Evolutionary conservation across 2,797 vertebrate genomes (phyloP).

Genomic region (Crenuchus spilurus): DNA sequence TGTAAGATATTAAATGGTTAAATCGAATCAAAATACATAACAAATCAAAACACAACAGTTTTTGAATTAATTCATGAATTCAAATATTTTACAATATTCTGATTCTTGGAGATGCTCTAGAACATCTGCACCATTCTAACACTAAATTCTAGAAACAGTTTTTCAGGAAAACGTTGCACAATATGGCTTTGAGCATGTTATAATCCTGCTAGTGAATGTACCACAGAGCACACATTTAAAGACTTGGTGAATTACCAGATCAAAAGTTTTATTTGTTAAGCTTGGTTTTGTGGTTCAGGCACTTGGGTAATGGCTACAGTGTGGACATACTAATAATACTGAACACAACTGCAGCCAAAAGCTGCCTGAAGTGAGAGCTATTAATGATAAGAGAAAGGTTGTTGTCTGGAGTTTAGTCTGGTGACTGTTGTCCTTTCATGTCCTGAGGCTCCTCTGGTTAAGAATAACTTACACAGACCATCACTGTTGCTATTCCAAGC

Average conservation of each 20-base stretch:
- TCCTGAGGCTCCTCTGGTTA: slow-evolving; percentile 35
- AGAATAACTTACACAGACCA: slow-evolving; percentile 27
- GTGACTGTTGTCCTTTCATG: slow-evolving; percentile 15
- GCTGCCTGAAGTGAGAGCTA: not conserved
- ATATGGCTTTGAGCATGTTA: not conserved
- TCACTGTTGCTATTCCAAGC: slow-evolving; percentile 25
- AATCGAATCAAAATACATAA: too few species aligned
- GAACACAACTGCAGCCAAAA: not conserved
- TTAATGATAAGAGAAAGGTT: slow-evolving; percentile 7
- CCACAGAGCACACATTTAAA: not conserved
- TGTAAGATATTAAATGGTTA: too few species aligned
- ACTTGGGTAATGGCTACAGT: not conserved
- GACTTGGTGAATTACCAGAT: not conserved
- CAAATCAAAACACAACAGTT: too few species aligned
- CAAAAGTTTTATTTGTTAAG: too few species aligned
- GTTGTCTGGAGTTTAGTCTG: slow-evolving; percentile 31
- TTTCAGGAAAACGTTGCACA: not conserved
- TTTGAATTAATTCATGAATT: too few species aligned
- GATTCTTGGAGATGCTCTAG: too few species aligned
- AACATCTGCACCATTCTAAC: too few species aligned
- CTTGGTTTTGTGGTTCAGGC: not conserved
- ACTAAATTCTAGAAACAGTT: too few species aligned
- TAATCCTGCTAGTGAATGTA: not conserved
- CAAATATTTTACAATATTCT: too few species aligned
- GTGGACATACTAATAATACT: not conserved